Evolutionary conservation across 1,140 invertebrate genomes (phyloP), one percentile per base, ranked within the genome.

Genomic region (Penaeus indicus): DNA sequence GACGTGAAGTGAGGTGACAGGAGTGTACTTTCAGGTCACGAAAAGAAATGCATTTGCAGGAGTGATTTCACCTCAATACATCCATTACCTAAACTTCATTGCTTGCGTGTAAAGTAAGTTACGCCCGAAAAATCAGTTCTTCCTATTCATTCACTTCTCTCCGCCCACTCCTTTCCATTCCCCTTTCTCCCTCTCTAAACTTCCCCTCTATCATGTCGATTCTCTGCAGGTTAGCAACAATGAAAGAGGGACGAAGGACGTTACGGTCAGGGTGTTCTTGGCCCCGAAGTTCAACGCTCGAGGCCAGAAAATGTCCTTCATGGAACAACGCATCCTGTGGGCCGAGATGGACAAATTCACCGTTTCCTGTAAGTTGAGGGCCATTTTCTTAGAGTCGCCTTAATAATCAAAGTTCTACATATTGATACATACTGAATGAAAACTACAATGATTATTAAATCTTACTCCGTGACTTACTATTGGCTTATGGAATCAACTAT

Each of bases 331-430:
- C 38, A 91, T 93, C 4, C 92, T 96, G 47, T 96, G 96, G 94
- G 94, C 96, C 62, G 96, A 97, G 91, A 93, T 97, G 93, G 96
- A 97, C 92, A 96, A 96, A 92, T 96, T 96, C 91, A 94, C 94
- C 18, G 93, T 61, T 4, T 75, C 21, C 0, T 84, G 87, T 86
- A 27, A 86, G 78, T 81, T 47, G 13, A 42, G 47, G 18, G 7
- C 32, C 3, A 42, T 18, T 11, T 0, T 63, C 54, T 54, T 0
- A 18, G 25, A 67, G 25, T 64, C 64, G n/a, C 5, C 63, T 32
- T n/a, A n/a, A 22, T 3, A 54, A 10, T 18, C 60, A 22, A 78
- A 78, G 77, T 21, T 11, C 60, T 61, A 10, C n/a, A 22, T 60
- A 61, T n/a, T 22, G 10, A 25, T 27, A 10, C 21, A n/a, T 21